Base-by-base conservation (phyloP, 2,113 vertebrate genomes). In the Takifugu flavidus region DNA sequence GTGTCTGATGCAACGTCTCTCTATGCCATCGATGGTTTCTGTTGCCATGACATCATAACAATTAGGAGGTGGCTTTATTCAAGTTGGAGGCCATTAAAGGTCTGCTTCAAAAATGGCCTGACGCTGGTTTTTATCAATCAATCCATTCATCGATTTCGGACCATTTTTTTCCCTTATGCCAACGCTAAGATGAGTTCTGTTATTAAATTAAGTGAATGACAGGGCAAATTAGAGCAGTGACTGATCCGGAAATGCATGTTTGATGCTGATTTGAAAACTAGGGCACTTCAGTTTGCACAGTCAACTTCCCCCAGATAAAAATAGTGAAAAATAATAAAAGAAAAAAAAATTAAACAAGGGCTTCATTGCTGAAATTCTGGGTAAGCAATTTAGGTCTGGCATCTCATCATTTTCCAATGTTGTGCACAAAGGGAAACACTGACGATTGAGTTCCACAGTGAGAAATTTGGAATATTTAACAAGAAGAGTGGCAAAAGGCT, bases 401-500 rank as follows among this genome's bases (percentile, higher is more conserved):
- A 61, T 64, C 28, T 58, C 15, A 25, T 59, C 53, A 65, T 80
- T 78, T 86, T 84, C 77, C 68, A n/a, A 28, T 65, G 72, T 70
- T 73, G 70, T 79, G 34, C 61, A 27, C 71, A 53, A 14, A 25
- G 62, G 75, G 61, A 77, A 73, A 72, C 15, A 67, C 53, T 84
- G 58, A 78, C 65, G 62, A 82, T 71, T 62, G 70, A 54, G 53
- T 82, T 79, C 75, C 82, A 73, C 62, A 50, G 58, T 46, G 59
- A 72, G 56, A 60, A 76, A 74, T 70, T 66, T 53, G 55, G 70
- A 67, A 80, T 77, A 77, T 80, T 73, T 74, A 65, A 78, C 62
- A 61, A 61, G 53, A 56, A 5, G 59, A 69, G 64, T 31, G 26
- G 45, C 53, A 55, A 49, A 63, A 11, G 49, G 31, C 3, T 57